These are phyloP conservation scores for Belonocnema kinseyi DNA, from an alignment of 1,140 invertebrate genomes.

Conservation along the genomic window DNA sequence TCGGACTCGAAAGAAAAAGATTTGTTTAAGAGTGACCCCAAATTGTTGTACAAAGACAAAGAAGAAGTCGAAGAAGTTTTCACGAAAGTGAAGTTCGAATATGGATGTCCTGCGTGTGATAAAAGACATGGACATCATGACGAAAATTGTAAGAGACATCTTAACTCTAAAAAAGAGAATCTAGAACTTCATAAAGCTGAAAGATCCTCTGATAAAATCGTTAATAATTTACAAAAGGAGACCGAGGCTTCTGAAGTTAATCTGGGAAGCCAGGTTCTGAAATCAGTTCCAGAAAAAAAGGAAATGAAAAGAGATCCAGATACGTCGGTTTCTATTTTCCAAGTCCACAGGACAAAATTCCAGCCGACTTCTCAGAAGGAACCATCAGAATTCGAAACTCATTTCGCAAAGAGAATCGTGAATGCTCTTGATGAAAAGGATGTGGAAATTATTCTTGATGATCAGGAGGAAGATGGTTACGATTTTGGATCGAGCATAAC, in stretches of 20 bases:
- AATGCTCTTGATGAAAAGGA: constrained; percentile 46
- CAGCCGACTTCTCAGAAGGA: constrained; percentile 44
- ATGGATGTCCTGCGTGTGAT: constrained; percentile 65
- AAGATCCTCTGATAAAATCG: not conserved
- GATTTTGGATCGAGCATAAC: constrained; percentile 66
- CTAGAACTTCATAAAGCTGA: constrained; percentile 12
- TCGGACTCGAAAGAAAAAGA: constrained; percentile 52
- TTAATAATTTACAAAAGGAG: not conserved
- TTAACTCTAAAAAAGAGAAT: constrained; percentile 33
- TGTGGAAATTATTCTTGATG: constrained; percentile 47
- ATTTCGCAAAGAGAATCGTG: constrained; percentile 60
- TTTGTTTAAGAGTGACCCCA: constrained; percentile 24
- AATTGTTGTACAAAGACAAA: constrained; percentile 57
- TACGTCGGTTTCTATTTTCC: constrained; percentile 52
- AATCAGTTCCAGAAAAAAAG: not conserved
- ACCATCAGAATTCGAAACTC: constrained; percentile 50
- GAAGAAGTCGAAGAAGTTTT: constrained; percentile 66
- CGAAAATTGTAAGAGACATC: constrained; percentile 47
- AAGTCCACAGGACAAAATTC: constrained; percentile 54
- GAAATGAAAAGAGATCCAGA: not conserved
- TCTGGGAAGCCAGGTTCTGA: not conserved
- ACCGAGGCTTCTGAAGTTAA: not conserved
- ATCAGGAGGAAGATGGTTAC: constrained; percentile 61
- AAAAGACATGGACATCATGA: constrained; percentile 50
- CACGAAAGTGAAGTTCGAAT: constrained; percentile 61